Conservation (phyloP, 2,797 vertebrate species). For the Neopelma chrysocephalum region DNA sequence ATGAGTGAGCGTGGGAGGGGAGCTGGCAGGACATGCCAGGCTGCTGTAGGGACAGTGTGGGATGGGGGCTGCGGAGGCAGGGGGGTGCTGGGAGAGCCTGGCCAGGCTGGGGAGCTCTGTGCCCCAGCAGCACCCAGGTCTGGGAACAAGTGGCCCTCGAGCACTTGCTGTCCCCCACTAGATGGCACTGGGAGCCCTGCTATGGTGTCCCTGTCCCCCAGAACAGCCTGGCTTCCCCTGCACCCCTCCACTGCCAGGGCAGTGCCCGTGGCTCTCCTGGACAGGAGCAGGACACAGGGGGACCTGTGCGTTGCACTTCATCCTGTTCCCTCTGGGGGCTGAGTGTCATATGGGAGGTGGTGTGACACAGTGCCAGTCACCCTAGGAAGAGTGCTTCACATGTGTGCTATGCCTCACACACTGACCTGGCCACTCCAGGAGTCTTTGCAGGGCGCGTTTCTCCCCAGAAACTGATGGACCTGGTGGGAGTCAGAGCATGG, state of each 20-base stretch:
- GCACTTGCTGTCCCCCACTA: conserved; percentile 10
- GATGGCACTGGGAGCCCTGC: conserved; percentile 58
- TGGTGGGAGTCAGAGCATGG: neutral
- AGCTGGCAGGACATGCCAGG: neutral
- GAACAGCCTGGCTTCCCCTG: neutral
- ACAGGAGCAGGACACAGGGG: too few species aligned
- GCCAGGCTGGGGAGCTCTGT: neutral
- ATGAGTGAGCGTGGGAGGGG: neutral
- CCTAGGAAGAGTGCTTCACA: neutral
- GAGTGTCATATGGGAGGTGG: neutral
- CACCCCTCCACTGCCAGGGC: neutral
- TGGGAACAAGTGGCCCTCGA: neutral
- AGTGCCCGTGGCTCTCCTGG: neutral
- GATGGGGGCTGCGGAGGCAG: neutral
- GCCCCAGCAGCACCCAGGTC: neutral
- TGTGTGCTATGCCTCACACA: neutral
- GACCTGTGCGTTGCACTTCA: neutral
- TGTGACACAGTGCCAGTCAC: rapidly evolving
- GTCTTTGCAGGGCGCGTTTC: neutral
- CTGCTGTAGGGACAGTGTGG: neutral
- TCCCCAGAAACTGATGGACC: neutral
- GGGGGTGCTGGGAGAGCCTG: neutral
- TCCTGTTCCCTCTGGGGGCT: neutral
- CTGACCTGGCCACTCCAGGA: neutral
- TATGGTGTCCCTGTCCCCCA: neutral